Evolutionary conservation across 2,797 vertebrate species (phyloP), one percentile per base, ranked within the genome.

Genomic region (Onychomys leucogaster): DNA sequence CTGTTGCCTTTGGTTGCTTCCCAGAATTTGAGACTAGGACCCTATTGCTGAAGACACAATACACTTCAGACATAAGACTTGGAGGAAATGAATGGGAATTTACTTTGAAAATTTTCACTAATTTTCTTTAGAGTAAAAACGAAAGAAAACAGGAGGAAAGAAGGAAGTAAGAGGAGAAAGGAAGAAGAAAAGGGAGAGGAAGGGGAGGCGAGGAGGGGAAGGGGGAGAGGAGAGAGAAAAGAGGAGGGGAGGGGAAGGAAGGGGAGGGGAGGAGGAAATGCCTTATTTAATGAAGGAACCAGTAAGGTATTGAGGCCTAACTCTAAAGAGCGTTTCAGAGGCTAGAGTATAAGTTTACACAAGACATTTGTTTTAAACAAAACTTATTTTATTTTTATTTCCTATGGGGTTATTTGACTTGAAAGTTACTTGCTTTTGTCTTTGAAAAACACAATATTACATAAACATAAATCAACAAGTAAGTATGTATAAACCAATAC

Each of bases 231-330:
- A 23, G 17, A 52, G 14, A 34, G 12, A 6, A 29, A 5, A 65
- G 16, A 16, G 7, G 13, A 34, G 27, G 27, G 10, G 25, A 27
- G 59, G 25, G 11, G 7, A 4, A 3, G 10, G 3, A 27, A 11
- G 4, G 61, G 27, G 27, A 12, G 61, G 9, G 27, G 25, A 11
- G 59, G 59, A 61, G 19, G 19, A 92, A 80, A 81, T 32, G 11
- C 63, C 84, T 90, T 59, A 80, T 90, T 94, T 90, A 84, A 3
- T 85, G 37, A 71, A 55, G 21, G 37, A 90, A 83, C 25, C 85
- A 67, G 29, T 43, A 37, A 92, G 4, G 75, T 77, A 34, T 89
- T 77, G 61, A 82, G 71, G 76, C 11, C 8, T 75, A 17, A 59
- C 6, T 83, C 55, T 95, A 37, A 88, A 87, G 57, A 89, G 5